These are phyloP conservation scores for Archaeoteleia sp. DNA, from an alignment of 2,888 invertebrate species.

Conservation along the genomic window DNA sequence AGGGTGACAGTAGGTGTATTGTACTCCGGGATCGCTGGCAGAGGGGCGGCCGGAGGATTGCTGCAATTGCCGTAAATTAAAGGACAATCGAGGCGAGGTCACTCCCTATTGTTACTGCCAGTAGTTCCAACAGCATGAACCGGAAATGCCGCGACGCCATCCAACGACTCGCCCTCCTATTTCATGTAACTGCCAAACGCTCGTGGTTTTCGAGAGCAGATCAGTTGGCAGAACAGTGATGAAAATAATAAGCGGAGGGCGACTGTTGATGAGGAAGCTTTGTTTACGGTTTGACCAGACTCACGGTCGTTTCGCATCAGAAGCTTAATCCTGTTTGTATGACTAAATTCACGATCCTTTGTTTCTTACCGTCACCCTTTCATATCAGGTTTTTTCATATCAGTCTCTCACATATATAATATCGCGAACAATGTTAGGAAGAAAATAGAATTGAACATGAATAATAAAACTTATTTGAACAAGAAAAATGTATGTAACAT, in stretches of 20 bases:
- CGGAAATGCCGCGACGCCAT: constrained; percentile 61
- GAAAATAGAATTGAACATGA: too few species aligned
- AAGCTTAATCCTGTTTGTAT: constrained; percentile 44
- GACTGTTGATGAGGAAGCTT: constrained; percentile 50
- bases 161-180: constrained; percentile 64
- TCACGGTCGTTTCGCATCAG: constrained; percentile 42
- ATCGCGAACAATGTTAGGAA: too few species aligned
- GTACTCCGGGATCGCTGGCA: constrained; percentile 39
- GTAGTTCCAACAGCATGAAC: constrained; percentile 60
- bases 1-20: constrained; percentile 47
- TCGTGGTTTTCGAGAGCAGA: constrained; percentile 58
- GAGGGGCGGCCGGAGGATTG: constrained; percentile 33
- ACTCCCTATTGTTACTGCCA: constrained; percentile 65
- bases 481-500: too few species aligned
- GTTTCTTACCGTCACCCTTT: constrained; percentile 25
- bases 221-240: constrained; percentile 40
- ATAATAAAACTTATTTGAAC: too few species aligned
- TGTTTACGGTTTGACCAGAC: constrained; percentile 45
- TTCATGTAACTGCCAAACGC: constrained; percentile 68
- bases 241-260: constrained; percentile 51
- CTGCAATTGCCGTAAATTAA: constrained; percentile 70
- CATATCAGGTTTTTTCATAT: too few species aligned
- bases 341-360: constrained; percentile 28
- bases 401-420: too few species aligned
- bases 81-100: constrained; percentile 70